Evolutionary conservation across 2,797 vertebrate genomes (phyloP), one percentile per base, ranked within the genome.

Genomic region (Rhadinocentrus ornatus): DNA sequence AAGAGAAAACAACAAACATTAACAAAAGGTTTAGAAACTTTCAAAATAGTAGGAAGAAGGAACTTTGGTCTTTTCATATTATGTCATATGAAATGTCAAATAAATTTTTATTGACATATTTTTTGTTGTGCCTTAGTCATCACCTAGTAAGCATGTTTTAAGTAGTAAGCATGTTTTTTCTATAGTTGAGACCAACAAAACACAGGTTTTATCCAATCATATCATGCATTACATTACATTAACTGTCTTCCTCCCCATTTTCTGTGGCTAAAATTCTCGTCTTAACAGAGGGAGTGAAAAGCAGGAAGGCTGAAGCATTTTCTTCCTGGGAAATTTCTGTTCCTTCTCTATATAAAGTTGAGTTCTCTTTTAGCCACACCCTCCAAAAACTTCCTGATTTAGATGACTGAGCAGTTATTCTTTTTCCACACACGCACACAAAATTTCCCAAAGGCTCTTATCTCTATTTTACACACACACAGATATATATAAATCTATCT

Each of bases 261-360:
- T 37, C 41, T 59, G 4, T n/a, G 1, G 56, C 53, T 74, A 29
- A 26, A 58, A 78, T 75, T 86, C 83, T 77, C 75, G 61, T 86
- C 53, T 71, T 66, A 54, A 53, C 54, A 57, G 52, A 37, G 71
- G 46, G n/a, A 11, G 78, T 35, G 44, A 81, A 66, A 82, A 66
- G 52, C 76, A 73, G 79, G 80, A 91, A 89, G 79, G 79, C 88
- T 86, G 86, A 90, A 91, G 80, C 75, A 85, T 84, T 90, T 74
- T 53, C 77, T 77, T 78, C 71, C 84, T 89, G 90, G 85, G 88
- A 87, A 83, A 91, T 93, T 93, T 86, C 88, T 90, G 85, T 75
- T 50, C 60, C 74, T 78, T 76, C 82, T 80, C 31, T 32, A 32
- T 7, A 32, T 32, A 32, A 32, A 32, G 31, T 32, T 7, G 8